Evolutionary conservation across 2,113 vertebrate genomes (phyloP).

Genomic region (Meles meles): DNA sequence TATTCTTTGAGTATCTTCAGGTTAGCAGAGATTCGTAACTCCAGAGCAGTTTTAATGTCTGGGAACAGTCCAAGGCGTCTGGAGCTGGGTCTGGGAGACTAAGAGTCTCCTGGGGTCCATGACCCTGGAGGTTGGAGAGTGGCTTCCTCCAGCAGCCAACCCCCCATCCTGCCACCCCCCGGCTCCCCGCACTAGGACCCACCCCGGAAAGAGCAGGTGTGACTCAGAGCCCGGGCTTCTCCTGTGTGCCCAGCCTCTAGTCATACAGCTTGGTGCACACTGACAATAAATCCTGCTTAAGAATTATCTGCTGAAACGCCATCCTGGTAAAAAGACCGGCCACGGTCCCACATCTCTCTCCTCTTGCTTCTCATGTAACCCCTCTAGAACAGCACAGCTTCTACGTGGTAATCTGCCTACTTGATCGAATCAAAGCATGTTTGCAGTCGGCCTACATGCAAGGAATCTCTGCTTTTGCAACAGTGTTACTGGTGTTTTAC

Average conservation of each 20-base stretch:
- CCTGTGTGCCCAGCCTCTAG: background rate
- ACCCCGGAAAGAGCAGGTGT: background rate
- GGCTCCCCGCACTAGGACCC: background rate
- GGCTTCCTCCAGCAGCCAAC: fast-evolving
- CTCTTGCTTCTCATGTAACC: background rate
- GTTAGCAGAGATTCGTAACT: background rate
- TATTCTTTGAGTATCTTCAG: background rate
- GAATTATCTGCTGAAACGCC: background rate
- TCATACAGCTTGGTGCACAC: background rate
- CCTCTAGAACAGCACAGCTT: background rate
- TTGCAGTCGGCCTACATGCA: background rate
- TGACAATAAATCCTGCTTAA: background rate
- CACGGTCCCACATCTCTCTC: background rate
- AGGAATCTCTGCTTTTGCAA: background rate
- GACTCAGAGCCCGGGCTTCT: background rate
- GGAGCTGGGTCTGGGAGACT: background rate
- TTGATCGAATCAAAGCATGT: background rate
- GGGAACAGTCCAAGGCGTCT: background rate
- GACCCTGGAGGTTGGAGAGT: background rate
- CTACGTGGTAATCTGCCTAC: background rate
- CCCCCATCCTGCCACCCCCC: too few relatives aligned
- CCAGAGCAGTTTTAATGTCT: background rate
- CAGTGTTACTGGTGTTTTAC: background rate
- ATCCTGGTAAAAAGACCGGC: background rate
- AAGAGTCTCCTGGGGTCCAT: background rate